Evolutionary conservation across 2,888 invertebrate species (phyloP), one percentile per base, ranked within the genome.

Genomic region (Tetanocera ferruginea): DNA sequence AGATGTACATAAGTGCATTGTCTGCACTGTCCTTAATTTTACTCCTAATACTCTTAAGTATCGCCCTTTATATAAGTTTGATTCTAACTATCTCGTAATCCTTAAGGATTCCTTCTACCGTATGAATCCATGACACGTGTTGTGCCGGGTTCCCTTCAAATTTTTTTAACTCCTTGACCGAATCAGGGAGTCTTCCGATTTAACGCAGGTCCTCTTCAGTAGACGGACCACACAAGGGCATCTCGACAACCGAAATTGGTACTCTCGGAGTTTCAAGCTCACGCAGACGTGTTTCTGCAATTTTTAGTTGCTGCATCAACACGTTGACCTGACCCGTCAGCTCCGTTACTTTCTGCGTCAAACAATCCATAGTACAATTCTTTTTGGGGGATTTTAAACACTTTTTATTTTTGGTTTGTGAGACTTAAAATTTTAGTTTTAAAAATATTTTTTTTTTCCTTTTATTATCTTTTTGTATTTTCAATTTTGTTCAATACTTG

Each of bases 101-200:
- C 6, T 31, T 31, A 2, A 66, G 34, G 5, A 66, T 14, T 8
- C 31, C 34, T 17, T 66, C 66, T n/a, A 66, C 34, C 5, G 25
- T 11, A 66, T 66, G 66, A 8, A 66, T 17, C 66, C 66, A 66
- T 19, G 66, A 66, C 17, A 66, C 66, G 11, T 66, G 31, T n/a
- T 66, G 66, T n/a, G 34, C 34, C 5, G 66, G 66, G 6, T 55
- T 66, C 14, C 76, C 76, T 3, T 76, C 76, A 23, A 76, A 77
- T 1, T 19, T 19, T 37, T 76, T 62, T 2, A 76, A 55, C 28
- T 71, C 76, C 62, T 62, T 76, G 9, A 76, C 76, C 31, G 34
- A 23, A 28, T 72, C 64, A 3, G 77, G 77, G 23, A 77, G 71
- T 11, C 64, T 62, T 1, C 64, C 51, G 8, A 77, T 77, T 19